Conservation (phyloP, 2,888 invertebrate species). For the Drosophila mimetica region DNA sequence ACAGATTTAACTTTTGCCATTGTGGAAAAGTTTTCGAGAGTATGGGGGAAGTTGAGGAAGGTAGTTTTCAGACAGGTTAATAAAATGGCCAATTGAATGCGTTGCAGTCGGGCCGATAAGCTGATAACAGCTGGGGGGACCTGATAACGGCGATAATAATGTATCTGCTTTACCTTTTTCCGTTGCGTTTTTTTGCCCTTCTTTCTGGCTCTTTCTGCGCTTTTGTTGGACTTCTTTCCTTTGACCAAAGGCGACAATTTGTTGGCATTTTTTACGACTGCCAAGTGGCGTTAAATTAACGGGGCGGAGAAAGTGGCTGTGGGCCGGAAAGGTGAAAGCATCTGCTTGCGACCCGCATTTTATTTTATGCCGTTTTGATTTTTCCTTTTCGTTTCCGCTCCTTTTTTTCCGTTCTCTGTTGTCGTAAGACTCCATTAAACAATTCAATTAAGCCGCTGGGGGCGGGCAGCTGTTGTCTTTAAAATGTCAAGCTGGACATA, state of each 20-base stretch:
- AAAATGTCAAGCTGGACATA: constrained; percentile 65
- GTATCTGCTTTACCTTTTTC: constrained; percentile 56
- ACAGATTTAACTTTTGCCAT: constrained; percentile 70
- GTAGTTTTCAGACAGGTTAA: constrained; percentile 48
- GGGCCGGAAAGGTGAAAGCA: constrained; percentile 34
- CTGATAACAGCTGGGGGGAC: constrained; percentile 51
- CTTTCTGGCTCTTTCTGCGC: constrained; percentile 11
- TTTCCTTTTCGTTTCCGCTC: constrained; percentile 33
- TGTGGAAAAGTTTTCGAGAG: constrained; percentile 35
- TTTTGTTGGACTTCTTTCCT: constrained; percentile 9
- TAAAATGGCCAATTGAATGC: constrained; percentile 70
- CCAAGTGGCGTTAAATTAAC: constrained; percentile 77
- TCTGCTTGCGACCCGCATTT: constrained; percentile 67
- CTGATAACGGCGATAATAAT: constrained; percentile 60
- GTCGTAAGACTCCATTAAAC: constrained; percentile 76
- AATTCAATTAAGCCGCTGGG: constrained; percentile 71
- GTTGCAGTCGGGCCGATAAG: constrained; percentile 30
- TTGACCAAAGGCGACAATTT: constrained; percentile 69
- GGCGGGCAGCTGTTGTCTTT: constrained; percentile 54
- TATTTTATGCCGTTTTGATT: constrained; percentile 76
- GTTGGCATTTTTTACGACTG: constrained; percentile 64
- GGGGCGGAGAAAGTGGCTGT: constrained; percentile 8
- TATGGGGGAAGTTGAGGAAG: constrained; percentile 1
- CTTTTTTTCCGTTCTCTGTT: constrained; percentile 26
- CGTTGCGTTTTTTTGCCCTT: background rate